These are phyloP conservation scores for Cavia porcellus DNA, from an alignment of 2,113 vertebrate species.

Conservation along the genomic window DNA sequence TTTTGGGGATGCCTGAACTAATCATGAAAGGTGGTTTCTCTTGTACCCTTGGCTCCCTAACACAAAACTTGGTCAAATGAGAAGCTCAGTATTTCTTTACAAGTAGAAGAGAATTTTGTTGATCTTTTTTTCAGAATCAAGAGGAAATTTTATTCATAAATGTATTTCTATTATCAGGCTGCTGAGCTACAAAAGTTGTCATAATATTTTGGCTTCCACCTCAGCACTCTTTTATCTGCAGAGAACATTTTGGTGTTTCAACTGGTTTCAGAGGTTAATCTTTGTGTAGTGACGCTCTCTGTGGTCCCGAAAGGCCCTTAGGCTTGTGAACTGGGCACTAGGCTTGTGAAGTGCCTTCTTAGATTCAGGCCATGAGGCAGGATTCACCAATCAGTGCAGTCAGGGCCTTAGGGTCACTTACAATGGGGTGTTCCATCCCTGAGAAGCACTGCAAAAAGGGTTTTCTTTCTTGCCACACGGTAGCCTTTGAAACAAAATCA, in stretches of 20 bases:
- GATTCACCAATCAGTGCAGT: conserved; percentile 34
- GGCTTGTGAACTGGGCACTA: conserved; percentile 27
- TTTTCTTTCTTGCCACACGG: conserved; percentile 33
- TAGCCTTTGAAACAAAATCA: background rate
- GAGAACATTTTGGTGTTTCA: conserved; percentile 73
- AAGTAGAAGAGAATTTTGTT: background rate
- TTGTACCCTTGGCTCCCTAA: background rate
- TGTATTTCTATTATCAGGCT: background rate
- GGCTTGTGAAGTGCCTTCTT: conserved; percentile 8
- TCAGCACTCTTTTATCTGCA: conserved; percentile 81
- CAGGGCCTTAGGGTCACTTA: conserved; percentile 32
- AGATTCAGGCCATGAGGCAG: too few relatives aligned
- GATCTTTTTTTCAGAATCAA: conserved; percentile 30
- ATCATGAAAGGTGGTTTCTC: background rate
- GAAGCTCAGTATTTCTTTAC: background rate
- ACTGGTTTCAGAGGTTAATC: background rate
- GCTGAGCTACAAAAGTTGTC: background rate
- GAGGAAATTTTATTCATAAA: conserved; percentile 59
- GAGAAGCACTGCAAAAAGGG: background rate
- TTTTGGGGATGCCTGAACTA: background rate
- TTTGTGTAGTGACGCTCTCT: background rate
- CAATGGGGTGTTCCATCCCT: background rate
- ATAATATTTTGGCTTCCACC: conserved; percentile 35
- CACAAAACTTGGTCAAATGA: background rate
- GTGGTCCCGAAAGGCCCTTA: conserved; percentile 38